Percentiles rank a stretch among this genome's conserved stretches.
Evolutionary conservation across 2,888 invertebrate genomes (phyloP).

Genomic region (Leucophenga maculata): DNA sequence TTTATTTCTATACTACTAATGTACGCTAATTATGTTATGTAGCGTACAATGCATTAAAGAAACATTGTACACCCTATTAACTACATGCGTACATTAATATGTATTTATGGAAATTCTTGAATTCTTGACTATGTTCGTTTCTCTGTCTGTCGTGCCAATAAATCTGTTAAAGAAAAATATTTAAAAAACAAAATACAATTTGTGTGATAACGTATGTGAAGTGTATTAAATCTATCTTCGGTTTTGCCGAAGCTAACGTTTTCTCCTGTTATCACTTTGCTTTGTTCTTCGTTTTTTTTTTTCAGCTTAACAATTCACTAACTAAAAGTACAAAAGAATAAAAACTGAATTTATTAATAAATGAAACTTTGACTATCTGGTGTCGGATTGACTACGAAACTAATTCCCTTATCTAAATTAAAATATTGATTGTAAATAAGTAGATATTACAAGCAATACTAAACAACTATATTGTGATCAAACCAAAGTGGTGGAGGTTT

Average conservation of each 20-base stretch:
- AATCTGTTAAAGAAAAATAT: constrained; percentile 44
- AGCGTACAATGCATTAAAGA: too few species aligned
- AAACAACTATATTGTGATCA: constrained; percentile 23
- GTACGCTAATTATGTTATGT: too few species aligned
- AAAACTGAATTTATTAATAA: constrained; percentile 42
- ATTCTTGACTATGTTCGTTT: constrained; percentile 33
- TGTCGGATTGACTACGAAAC: constrained; percentile 29
- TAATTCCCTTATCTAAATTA: constrained; percentile 10
- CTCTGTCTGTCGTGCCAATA: constrained; percentile 29
- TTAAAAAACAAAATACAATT: neutral
- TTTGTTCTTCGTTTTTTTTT: constrained; percentile 48
- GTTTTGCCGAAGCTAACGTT: too few species aligned
- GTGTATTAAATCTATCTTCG: too few species aligned
- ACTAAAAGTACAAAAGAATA: constrained; percentile 35
- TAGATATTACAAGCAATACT: constrained; percentile 11
- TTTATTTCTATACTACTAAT: too few species aligned
- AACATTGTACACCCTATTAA: too few species aligned
- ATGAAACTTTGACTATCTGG: constrained; percentile 45
- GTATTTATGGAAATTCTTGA: too few species aligned
- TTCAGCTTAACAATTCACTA: constrained; percentile 50
- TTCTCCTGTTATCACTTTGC: constrained; percentile 11
- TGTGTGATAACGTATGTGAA: too few species aligned
- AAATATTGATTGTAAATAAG: neutral
- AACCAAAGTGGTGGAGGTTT: constrained; percentile 43
- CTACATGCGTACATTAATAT: too few species aligned